Evolutionary conservation across 2,888 invertebrate genomes (phyloP), one percentile per base, ranked within the genome.

Genomic region (Macaria liturata): DNA sequence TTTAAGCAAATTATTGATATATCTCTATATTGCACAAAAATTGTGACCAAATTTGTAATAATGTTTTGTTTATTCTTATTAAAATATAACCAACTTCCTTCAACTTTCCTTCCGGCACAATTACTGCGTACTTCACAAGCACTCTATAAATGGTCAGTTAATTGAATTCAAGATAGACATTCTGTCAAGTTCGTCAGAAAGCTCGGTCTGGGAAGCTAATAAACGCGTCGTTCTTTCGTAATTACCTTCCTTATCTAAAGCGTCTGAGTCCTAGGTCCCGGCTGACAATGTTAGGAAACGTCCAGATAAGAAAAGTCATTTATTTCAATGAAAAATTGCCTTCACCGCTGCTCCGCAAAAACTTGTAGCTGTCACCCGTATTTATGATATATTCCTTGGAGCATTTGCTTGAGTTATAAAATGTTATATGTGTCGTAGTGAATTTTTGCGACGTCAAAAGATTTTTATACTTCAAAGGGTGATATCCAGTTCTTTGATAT

Each of bases 271-370:
- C 71, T 64, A 64, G 56, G 59, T 64, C 46, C 48, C 53, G 61
- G 47, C 58, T 57, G 59, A 61, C 61, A 57, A 50, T 62, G 59
- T 60, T 60, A 69, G 68, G 68, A 70, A 74, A 72, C 68, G 69
- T 70, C 68, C 67, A 75, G 80, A 81, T 81, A 81, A 79, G 72
- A 62, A 66, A 75, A 71, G 65, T 79, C 76, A 81, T 81, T 82
- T 76, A 76, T 81, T 80, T 76, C 68, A 75, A 76, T 81, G 81
- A 81, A 80, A 80, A 80, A 80, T 80, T 71, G 71, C 70, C 65
- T 71, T 68, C 71, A 67, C 69, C 68, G 71, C 69, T 67, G 65
- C 64, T 68, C 50, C 52, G 61, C 66, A 64, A 68, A 70, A 72
- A 74, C 61, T 68, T 67, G 65, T 70, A 69, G 64, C 58, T 59